A percentile compares a stretch with the other conserved stretches of the same genome.
These are phyloP conservation scores for Chaetops frenatus DNA, from an alignment of 2,113 vertebrate species.

Conservation along the genomic window DNA sequence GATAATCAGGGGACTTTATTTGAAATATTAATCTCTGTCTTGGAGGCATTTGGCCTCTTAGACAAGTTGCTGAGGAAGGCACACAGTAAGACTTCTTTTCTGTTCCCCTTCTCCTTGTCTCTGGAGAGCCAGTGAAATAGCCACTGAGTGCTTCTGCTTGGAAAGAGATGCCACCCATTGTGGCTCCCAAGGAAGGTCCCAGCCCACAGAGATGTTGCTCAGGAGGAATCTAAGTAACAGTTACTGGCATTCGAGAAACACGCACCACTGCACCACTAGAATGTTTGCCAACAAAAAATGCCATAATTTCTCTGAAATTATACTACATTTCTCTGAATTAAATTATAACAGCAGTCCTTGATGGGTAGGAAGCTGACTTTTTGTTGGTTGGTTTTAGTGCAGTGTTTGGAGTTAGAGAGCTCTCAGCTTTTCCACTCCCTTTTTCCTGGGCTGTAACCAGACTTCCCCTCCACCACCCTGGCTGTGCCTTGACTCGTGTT, in stretches of 20 bases:
- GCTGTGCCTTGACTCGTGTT: neutral
- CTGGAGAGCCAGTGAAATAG: neutral
- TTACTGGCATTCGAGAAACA: neutral
- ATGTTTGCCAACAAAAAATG: neutral
- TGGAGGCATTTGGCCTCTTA: neutral
- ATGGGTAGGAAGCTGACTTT: neutral
- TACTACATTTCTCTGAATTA: neutral
- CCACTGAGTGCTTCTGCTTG: neutral
- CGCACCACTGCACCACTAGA: neutral
- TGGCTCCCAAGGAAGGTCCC: neutral
- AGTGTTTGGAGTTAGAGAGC: neutral
- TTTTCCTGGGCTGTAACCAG: neutral
- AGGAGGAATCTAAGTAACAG: neutral
- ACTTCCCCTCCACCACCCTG: fast-evolving
- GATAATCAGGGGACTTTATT: neutral
- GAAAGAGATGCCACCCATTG: neutral
- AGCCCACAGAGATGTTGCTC: neutral
- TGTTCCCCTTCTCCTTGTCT: neutral
- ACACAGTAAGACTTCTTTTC: neutral
- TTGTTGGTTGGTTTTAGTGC: neutral
- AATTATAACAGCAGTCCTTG: neutral
- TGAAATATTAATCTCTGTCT: neutral
- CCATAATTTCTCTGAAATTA: neutral
- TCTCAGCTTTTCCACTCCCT: neutral
- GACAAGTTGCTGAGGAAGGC: neutral